Evolutionary conservation across 1,140 invertebrate genomes (phyloP).

Genomic region (Pogonognathellus flavescens): DNA sequence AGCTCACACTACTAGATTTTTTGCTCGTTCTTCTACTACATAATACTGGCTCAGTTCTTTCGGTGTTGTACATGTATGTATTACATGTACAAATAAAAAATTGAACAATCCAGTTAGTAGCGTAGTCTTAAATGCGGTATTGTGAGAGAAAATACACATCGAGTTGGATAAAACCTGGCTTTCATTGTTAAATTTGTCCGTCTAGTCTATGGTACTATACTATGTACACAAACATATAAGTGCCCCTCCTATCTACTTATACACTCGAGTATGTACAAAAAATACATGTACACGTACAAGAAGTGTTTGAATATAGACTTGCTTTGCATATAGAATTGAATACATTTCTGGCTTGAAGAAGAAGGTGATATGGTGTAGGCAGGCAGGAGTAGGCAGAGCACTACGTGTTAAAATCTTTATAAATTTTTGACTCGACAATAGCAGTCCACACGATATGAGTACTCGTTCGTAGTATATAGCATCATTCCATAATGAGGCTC

Average conservation of each 20-base stretch:
- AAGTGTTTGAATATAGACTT: too few relatives aligned
- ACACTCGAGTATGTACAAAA: too few relatives aligned
- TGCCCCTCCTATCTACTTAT: too few relatives aligned
- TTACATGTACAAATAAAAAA: too few relatives aligned
- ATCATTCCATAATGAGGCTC: too few relatives aligned
- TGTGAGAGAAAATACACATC: neutral
- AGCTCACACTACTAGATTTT: neutral
- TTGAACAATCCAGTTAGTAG: neutral
- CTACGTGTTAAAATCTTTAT: constrained; percentile 12
- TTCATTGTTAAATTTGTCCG: constrained; percentile 20
- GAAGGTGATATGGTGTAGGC: too few relatives aligned
- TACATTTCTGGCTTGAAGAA: neutral
- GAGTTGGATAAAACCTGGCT: neutral
- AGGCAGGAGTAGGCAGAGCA: too few relatives aligned
- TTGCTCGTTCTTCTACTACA: neutral
- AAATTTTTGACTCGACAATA: constrained; percentile 19
- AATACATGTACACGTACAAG: too few relatives aligned
- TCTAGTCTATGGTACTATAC: neutral
- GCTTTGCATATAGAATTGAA: neutral
- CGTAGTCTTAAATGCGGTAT: neutral
- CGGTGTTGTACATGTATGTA: too few relatives aligned
- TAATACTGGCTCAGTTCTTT: constrained; percentile 4
- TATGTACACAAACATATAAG: neutral
- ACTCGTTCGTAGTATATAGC: too few relatives aligned
- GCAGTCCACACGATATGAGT: neutral